phyloP scores from a whole-genome alignment of 2,888 invertebrate species.

The Sphinx pinastri region DNA sequence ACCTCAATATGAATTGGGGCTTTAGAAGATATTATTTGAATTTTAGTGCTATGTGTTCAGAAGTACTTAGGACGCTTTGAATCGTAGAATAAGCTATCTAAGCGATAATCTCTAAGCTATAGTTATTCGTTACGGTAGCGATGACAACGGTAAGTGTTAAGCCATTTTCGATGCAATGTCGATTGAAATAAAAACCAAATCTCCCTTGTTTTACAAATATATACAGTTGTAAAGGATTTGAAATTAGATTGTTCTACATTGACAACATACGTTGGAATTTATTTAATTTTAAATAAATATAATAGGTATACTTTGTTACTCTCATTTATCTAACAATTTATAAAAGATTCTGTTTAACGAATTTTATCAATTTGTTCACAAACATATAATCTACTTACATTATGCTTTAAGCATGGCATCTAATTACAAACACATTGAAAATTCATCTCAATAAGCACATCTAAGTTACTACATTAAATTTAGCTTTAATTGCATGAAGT shows the following conservation, averaged over 20 bases:
- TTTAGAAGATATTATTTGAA: too few relatives aligned
- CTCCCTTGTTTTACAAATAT: constrained; percentile 11
- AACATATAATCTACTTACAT: constrained; percentile 39
- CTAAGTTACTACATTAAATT: constrained; percentile 5
- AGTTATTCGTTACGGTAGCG: too few relatives aligned
- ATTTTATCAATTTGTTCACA: constrained; percentile 28
- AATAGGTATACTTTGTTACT: constrained; percentile 13
- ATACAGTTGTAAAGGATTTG: not conserved
- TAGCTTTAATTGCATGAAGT: not conserved
- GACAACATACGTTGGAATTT: constrained; percentile 3
- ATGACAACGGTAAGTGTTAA: too few relatives aligned
- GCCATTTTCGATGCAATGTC: not conserved
- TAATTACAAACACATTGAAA: constrained; percentile 20
- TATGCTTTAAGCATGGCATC: constrained; percentile 48
- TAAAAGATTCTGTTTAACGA: constrained; percentile 6
- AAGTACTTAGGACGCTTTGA: too few relatives aligned
- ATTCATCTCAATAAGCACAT: not conserved
- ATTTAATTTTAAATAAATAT: constrained; percentile 5
- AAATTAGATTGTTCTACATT: not conserved
- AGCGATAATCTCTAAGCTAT: too few relatives aligned
- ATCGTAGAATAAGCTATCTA: too few relatives aligned
- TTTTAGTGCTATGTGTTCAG: too few relatives aligned
- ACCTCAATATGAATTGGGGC: too few relatives aligned
- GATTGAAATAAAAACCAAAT: not conserved
- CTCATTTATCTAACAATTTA: constrained; percentile 23